A percentile compares a stretch with the other conserved stretches of the same genome.
Conservation (phyloP, 2,888 invertebrate genomes). For the Lasioglossum marginatum region DNA sequence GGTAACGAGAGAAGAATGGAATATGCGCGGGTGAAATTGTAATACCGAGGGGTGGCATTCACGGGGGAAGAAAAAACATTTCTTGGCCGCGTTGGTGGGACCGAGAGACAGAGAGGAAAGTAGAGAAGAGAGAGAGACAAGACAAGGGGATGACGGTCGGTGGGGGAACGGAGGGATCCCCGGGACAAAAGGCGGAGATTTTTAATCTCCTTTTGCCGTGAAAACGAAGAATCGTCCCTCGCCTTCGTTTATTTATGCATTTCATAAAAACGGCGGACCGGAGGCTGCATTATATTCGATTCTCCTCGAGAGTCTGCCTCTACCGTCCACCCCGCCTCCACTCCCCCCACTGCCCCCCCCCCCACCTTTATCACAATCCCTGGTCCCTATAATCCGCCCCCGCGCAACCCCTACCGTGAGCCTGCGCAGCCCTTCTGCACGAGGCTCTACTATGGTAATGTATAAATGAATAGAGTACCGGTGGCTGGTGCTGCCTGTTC, state of each 20-base stretch:
- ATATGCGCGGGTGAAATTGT: not conserved
- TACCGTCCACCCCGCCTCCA: not conserved
- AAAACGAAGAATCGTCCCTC: slow-evolving; percentile 57
- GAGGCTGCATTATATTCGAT: slow-evolving; percentile 64
- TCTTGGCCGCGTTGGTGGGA: slow-evolving; percentile 15
- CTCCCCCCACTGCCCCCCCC: not conserved
- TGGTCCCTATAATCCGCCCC: slow-evolving; percentile 6
- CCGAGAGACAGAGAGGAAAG: not conserved
- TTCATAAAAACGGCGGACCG: slow-evolving; percentile 64
- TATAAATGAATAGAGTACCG: slow-evolving; percentile 65
- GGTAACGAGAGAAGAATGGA: not conserved
- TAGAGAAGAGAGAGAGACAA: not conserved
- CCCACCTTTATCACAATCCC: not conserved
- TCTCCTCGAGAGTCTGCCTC: slow-evolving; percentile 58
- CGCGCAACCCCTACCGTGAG: slow-evolving; percentile 25
- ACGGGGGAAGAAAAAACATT: slow-evolving; percentile 25
- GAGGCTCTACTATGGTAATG: slow-evolving; percentile 51
- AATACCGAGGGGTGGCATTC: slow-evolving; percentile 13
- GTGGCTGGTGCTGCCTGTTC: slow-evolving; percentile 44
- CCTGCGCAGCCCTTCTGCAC: slow-evolving; percentile 58
- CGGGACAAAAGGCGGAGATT: slow-evolving; percentile 49
- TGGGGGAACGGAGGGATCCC: not conserved
- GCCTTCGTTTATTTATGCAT: slow-evolving; percentile 67
- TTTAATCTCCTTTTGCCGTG: slow-evolving; percentile 55
- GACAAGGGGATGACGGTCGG: not conserved